These are phyloP conservation scores for Cynocephalus volans DNA, from an alignment of 2,113 vertebrate genomes.

Conservation along the genomic window DNA sequence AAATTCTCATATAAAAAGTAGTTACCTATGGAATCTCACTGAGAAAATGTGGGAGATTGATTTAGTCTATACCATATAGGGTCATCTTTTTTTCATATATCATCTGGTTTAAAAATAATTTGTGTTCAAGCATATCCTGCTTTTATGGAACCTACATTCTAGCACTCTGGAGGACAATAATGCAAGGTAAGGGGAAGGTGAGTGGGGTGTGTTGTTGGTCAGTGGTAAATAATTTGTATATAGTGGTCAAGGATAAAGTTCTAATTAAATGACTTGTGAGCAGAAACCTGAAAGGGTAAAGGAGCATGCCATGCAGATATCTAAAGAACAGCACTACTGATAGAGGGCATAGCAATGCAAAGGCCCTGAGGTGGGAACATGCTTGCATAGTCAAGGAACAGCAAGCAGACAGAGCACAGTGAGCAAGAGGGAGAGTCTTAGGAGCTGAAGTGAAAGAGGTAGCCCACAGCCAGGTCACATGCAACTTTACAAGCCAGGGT, in stretches of 20 bases:
- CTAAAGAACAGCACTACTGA: not conserved
- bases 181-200: not conserved
- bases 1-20: conserved; percentile 1
- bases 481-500: not conserved
- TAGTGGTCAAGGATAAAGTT: not conserved
- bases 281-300: not conserved
- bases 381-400: not conserved
- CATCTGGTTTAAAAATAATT: not conserved
- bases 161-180: not conserved
- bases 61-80: not conserved
- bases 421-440: not conserved
- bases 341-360: not conserved
- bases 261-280: not conserved
- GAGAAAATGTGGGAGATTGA: not conserved
- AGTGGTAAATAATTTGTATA: not conserved
- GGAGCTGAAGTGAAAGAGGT: not conserved
- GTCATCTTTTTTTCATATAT: not conserved
- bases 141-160: conserved; percentile 9
- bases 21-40: not conserved
- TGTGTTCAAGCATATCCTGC: not conserved
- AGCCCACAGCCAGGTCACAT: not conserved
- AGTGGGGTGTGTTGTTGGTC: accelerated
- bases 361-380: not conserved
- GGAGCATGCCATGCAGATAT: not conserved
- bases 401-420: not conserved